phyloP scores from a whole-genome alignment of 2,888 invertebrate genomes.

The Eristalis intricaria region DNA sequence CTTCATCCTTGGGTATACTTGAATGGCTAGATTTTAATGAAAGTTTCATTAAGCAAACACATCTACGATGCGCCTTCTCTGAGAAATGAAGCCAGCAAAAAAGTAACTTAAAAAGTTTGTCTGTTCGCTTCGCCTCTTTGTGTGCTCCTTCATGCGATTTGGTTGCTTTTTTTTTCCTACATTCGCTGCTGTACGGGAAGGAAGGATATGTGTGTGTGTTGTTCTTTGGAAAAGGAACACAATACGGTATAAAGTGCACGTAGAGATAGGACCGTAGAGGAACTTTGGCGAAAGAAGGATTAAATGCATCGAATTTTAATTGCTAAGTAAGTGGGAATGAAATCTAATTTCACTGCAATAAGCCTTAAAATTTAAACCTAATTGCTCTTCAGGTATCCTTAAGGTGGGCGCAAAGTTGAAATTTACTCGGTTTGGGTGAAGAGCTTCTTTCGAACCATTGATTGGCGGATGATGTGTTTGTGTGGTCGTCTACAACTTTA shows the following conservation, averaged over 20 bases:
- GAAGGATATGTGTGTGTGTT: conserved; percentile 24
- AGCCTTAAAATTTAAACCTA: background rate
- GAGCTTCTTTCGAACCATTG: too few relatives aligned
- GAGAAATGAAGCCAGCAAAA: background rate
- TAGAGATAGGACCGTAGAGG: background rate
- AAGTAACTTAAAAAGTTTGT: conserved; percentile 26
- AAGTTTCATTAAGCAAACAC: conserved; percentile 71
- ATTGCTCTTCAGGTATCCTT: background rate
- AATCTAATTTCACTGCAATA: background rate
- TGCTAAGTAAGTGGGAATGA: conserved; percentile 17
- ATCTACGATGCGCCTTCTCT: conserved; percentile 30
- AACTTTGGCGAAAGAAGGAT: background rate
- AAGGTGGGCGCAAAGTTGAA: too few relatives aligned
- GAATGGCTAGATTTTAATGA: conserved; percentile 69
- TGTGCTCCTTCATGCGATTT: conserved; percentile 35
- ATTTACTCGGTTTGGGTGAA: too few relatives aligned
- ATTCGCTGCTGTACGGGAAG: background rate
- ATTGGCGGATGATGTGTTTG: too few relatives aligned
- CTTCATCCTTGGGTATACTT: conserved; percentile 63
- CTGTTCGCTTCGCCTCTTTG: background rate
- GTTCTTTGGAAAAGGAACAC: conserved; percentile 16
- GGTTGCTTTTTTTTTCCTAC: conserved; percentile 5
- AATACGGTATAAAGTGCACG: conserved; percentile 42
- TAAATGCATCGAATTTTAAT: conserved; percentile 25
- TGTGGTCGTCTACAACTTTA: too few relatives aligned